phyloP scores from a whole-genome alignment of 2,113 vertebrate species.

The Corythornis vintsioides region DNA sequence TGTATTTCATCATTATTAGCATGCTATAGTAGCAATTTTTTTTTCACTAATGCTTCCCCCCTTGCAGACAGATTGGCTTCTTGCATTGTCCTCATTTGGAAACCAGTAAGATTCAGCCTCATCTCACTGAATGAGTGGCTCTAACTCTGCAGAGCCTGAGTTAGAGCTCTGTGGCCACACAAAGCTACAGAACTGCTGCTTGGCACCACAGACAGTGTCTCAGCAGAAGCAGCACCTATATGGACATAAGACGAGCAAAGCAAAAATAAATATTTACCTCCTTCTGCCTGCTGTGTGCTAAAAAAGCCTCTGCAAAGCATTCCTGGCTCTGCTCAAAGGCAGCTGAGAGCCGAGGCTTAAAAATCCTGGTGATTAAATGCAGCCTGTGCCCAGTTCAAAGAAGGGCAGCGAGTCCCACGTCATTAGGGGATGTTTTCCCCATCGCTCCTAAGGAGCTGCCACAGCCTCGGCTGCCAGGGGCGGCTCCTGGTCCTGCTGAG shows the following conservation, averaged over 20 bases:
- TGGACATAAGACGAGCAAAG: not conserved
- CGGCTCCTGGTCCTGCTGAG: not conserved
- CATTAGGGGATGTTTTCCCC: not conserved
- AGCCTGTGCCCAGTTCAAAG: not conserved
- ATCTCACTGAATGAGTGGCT: not conserved
- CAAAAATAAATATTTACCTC: not conserved
- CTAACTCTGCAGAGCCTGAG: not conserved
- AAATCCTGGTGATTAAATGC: not conserved
- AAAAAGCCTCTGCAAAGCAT: not conserved
- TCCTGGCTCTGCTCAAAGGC: not conserved
- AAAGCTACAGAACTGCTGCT: not conserved
- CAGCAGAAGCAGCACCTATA: not conserved
- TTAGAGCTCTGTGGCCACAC: not conserved
- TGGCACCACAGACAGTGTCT: no score
- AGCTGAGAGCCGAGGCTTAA: slow-evolving; percentile 10
- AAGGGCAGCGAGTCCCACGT: not conserved
- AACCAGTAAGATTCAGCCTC: accelerated
- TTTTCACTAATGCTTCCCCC: not conserved
- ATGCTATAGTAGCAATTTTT: not conserved
- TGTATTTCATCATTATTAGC: not conserved
- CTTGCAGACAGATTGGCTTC: not conserved
- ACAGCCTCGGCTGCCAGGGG: not conserved
- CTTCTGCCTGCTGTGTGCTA: not conserved
- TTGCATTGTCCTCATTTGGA: not conserved
- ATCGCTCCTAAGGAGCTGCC: not conserved